phyloP scores from a whole-genome alignment of 1,140 invertebrate genomes.

The Rhopalosiphum maidis region DNA sequence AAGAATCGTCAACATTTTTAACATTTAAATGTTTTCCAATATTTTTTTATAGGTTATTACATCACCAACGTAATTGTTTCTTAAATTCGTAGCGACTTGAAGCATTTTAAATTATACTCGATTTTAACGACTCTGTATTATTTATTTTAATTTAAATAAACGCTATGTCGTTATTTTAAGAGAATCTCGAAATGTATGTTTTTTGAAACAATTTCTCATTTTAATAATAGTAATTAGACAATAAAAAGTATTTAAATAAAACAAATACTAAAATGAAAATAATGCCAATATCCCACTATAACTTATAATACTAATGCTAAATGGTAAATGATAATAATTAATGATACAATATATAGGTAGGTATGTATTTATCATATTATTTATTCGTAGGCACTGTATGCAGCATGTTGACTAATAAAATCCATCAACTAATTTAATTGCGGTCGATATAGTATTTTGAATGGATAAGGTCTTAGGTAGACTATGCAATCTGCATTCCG shows the following conservation, averaged over 20 bases:
- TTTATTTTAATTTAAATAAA: background rate
- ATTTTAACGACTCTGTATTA: background rate
- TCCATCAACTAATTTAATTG: no score
- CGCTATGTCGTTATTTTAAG: background rate
- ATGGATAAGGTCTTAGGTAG: no score
- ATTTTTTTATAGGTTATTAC: background rate
- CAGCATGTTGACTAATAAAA: no score
- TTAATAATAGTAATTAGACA: background rate
- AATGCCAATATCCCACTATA: no score
- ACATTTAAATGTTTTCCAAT: background rate
- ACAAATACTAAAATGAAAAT: background rate
- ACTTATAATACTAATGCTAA: no score
- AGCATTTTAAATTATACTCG: background rate
- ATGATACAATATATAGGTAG: no score
- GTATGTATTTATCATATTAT: no score
- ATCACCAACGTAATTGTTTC: background rate
- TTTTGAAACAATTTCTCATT: slow-evolving; percentile 7
- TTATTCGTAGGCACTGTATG: no score
- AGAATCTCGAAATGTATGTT: background rate
- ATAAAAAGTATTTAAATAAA: background rate
- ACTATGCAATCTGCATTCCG: no score
- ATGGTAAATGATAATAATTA: no score
- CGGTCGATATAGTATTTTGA: no score
- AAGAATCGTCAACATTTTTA: background rate
- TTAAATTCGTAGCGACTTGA: background rate